Base-by-base conservation (phyloP, 1,140 invertebrate genomes). In the Drosophila mayri region DNA sequence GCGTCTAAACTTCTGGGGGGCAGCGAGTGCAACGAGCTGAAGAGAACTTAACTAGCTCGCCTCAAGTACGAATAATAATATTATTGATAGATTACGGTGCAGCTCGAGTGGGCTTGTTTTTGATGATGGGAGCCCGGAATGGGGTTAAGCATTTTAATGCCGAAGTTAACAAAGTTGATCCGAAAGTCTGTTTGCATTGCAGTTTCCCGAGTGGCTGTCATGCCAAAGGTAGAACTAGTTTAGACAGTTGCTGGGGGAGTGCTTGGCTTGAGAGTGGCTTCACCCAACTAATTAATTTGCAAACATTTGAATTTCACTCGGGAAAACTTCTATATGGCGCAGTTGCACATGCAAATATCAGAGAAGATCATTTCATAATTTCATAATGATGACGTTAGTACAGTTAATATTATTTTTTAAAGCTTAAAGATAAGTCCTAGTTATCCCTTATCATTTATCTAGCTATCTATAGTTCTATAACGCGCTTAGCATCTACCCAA, bases 61-160 rank as follows among this genome's bases (percentile, higher is more conserved):
- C 37, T 57, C 46, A 60, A 72, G 50, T 67, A 77, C 55, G 72
- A 62, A 78, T 50, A 80, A 87, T 87, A 87, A 87, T 90, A 84
- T 84, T 87, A 87, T 87, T 87, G 84, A 87, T 87, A 88, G 84
- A 87, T 87, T 87, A 90, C 67, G 82, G 77, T 75, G 80, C 41
- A 37, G 14, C 55, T 54, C 68, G 18, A 62, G 58, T 55, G 73
- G 54, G 62, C 50, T 76, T 67, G 47, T 76, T 60, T 59, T 67
- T 59, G 72, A 50, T 54, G 74, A 55, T 40, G 73, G 35, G 8
- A 25, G 16, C 41, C 47, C 47, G 52, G 54, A 76, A 76, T 32
- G 74, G 73, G 74, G 74, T 76, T 76, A 76, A 76, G 74, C 40
- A 60, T 76, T 76, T 76, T 59, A 67, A 38, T 52, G 46, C 35